Evolutionary conservation across 2,113 vertebrate genomes (phyloP).

Genomic region (Cyprinodon variegatus): DNA sequence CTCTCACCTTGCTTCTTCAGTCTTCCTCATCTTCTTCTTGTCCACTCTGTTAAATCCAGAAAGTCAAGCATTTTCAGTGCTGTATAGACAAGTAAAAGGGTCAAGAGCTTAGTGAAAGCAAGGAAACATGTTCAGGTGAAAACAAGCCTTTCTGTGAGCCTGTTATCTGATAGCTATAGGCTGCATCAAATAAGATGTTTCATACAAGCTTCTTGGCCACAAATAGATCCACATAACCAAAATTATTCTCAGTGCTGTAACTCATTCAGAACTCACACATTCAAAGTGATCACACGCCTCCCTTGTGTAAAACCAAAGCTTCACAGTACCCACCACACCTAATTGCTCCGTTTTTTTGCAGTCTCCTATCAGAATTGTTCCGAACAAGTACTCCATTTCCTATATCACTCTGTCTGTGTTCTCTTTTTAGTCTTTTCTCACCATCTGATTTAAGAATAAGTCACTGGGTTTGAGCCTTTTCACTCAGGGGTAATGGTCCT

Average conservation of each 20-base stretch:
- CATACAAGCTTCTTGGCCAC: conserved; percentile 31
- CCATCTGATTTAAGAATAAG: conserved; percentile 65
- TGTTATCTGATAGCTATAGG: conserved; percentile 44
- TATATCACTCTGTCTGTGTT: conserved; percentile 28
- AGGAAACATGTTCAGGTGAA: conserved; percentile 45
- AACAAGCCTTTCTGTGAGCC: conserved; percentile 24
- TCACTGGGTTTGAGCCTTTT: conserved; percentile 74
- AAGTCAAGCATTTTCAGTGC: conserved; percentile 40
- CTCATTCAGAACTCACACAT: conserved; percentile 49
- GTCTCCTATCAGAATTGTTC: conserved; percentile 24
- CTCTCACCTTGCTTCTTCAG: conserved; percentile 66
- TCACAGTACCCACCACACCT: conserved; percentile 46
- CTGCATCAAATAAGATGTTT: conserved; percentile 38
- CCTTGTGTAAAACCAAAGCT: conserved; percentile 54
- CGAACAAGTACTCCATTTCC: conserved; percentile 15
- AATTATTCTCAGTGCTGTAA: conserved; percentile 47
- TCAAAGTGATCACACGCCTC: conserved; percentile 64
- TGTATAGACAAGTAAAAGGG: conserved; percentile 63
- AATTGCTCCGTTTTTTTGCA: conserved; percentile 60
- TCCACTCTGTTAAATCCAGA: conserved; percentile 38
- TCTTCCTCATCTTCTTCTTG: conserved; percentile 28
- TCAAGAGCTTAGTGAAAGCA: conserved; percentile 56
- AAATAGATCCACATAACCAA: conserved; percentile 55
- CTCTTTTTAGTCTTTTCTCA: conserved; percentile 41
- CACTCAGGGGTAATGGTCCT: conserved; percentile 72